These are phyloP conservation scores for Andrena dorsata DNA, from an alignment of 2,888 invertebrate genomes.

Conservation along the genomic window DNA sequence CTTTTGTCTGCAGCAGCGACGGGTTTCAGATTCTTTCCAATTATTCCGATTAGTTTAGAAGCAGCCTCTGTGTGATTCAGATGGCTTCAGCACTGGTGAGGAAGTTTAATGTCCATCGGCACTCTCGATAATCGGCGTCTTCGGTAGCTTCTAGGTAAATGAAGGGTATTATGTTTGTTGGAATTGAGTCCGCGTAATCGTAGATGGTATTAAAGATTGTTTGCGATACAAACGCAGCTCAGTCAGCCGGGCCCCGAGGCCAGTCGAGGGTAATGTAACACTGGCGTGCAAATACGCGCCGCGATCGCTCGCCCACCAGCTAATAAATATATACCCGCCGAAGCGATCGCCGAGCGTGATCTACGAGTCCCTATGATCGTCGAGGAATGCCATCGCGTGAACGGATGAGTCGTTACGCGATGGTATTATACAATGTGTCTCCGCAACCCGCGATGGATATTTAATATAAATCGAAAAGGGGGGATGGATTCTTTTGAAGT, in stretches of 20 bases:
- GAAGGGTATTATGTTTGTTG: too few species aligned
- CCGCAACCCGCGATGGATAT: background rate
- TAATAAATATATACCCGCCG: slow-evolving; percentile 37
- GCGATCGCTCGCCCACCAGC: slow-evolving; percentile 57
- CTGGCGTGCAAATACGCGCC: slow-evolving; percentile 60
- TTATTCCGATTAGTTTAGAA: too few species aligned
- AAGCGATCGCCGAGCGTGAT: slow-evolving; percentile 47
- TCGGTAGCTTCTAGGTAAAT: too few species aligned
- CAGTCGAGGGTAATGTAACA: slow-evolving; percentile 53
- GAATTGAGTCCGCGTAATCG: background rate
- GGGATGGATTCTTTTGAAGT: too few species aligned
- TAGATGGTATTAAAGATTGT: background rate
- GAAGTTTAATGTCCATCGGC: too few species aligned
- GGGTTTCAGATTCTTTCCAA: background rate
- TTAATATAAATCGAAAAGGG: too few species aligned
- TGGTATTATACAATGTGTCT: slow-evolving; percentile 1
- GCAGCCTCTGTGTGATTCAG: too few species aligned
- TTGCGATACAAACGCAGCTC: slow-evolving; percentile 22
- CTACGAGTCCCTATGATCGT: slow-evolving; percentile 39
- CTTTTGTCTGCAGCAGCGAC: background rate
- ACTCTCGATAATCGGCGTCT: too few species aligned
- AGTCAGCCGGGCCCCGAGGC: slow-evolving; percentile 17
- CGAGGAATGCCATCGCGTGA: slow-evolving; percentile 58
- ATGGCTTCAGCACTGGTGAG: too few species aligned
- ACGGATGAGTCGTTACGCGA: slow-evolving; percentile 48